Base-by-base conservation (phyloP, 2,113 vertebrate genomes). In the Oxygymnocypris stewartii region DNA sequence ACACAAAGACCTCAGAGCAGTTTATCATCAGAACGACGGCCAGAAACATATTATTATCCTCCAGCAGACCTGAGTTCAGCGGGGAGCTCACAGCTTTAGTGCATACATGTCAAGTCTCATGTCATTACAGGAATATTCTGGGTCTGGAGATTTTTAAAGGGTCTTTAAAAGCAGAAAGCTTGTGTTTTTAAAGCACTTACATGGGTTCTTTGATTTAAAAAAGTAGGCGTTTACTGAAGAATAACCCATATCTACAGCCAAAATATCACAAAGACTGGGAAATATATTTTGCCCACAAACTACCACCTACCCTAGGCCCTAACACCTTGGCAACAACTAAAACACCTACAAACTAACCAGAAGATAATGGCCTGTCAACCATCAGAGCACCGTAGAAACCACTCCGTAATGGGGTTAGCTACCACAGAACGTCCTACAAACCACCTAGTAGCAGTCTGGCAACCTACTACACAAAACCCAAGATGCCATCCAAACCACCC, bases 21-120 rank as follows among this genome's bases (percentile, higher is more conserved):
- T 89, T 77, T 35, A 54, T 78, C 49, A 89, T 81, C 81, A 89
- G 88, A 37, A 11, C 51, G 63, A 13, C 31, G 42, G 78, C 25
- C 54, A 31, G 63, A 51, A 82, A 40, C 42, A 47, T 35, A 65
- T 49, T 61, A 69, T 78, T 25, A 78, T 57, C 42, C 8, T 31
- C 8, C 6, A 23, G 31, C 65, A 54, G 44, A 75, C 51, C 47
- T 67, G 47, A 49, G 25, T 57, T 75, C 65, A 63, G 74, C 16
- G 2, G 5, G 16, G 54, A 80, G 74, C 49, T 25, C 79, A 44
- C 54, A 82, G 79, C 28, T 49, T 82, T 42, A 69, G 28, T 16
- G 47, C 12, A 35, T 28, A 20, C 25, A 8, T 54, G 61, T 65
- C 40, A 40, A 81, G 59, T 25, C 23, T 12, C 13, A 0, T 65